phyloP scores from a whole-genome alignment of 2,888 invertebrate genomes.

The Cactoblastis cactorum region DNA sequence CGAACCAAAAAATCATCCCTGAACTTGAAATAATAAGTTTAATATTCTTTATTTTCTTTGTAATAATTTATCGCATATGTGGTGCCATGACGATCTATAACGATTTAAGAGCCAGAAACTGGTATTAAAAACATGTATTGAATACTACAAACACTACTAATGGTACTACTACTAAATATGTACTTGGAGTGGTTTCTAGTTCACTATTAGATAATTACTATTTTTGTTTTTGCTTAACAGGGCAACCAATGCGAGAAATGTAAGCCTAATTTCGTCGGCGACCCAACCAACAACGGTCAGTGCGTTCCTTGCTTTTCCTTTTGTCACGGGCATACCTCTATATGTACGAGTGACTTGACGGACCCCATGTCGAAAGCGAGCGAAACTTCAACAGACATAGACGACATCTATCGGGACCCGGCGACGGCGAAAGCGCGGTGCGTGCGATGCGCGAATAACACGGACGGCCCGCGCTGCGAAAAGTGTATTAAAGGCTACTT shows the following conservation, averaged over 20 bases:
- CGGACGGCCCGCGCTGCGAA: constrained; percentile 90
- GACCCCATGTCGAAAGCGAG: constrained; percentile 59
- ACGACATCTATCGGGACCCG: constrained; percentile 81
- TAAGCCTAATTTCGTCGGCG: constrained; percentile 93
- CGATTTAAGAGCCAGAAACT: no score
- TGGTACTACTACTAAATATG: no score
- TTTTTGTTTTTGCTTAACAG: constrained; percentile 45
- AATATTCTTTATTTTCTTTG: no score
- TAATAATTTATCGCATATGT: no score
- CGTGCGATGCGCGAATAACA: constrained; percentile 89
- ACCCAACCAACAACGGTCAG: constrained; percentile 90
- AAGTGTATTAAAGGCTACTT: constrained; percentile 88
- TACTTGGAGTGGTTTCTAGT: no score
- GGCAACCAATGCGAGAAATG: constrained; percentile 96
- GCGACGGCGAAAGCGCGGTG: constrained; percentile 86
- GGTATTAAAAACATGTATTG: no score
- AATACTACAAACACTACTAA: no score
- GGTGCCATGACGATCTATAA: no score
- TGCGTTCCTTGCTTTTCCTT: constrained; percentile 93
- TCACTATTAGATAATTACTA: no score
- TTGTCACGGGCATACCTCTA: constrained; percentile 92
- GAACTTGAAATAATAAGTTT: no score
- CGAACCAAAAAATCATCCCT: no score
- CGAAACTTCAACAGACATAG: constrained; percentile 77
- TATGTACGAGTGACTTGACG: constrained; percentile 83